Evolutionary conservation across 1,140 invertebrate species (phyloP), one percentile per base, ranked within the genome.

Genomic region (Proctacanthus coquilletti): DNA sequence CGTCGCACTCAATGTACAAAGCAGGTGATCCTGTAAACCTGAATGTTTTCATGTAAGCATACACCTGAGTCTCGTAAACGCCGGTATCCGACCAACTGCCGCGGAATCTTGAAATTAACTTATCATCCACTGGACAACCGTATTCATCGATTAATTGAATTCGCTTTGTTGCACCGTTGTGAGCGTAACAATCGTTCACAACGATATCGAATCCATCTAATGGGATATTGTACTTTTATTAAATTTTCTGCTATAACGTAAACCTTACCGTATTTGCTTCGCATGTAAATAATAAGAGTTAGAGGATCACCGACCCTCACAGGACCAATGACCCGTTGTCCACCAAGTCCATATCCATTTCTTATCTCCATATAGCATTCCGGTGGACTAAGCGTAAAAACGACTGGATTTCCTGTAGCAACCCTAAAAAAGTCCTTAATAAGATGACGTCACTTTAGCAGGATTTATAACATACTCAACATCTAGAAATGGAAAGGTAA

Each of bases 281-380:
- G 71, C 88, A 94, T 92, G 56, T 92, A 89, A 51, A 92, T 91
- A 44, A 92, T 82, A 21, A 92, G 65, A 4, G 88, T 93, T 30
- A 93, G 66, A 1, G 87, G 86, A 66, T 93, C 88, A 4, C 87
- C 88, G 8, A 93, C 87, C 3, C 85, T 70, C 29, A 94, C 87
- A 11, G 87, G 86, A 30, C 85, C 86, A 5, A 82, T 74, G 1
- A 92, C 83, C 34, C 86, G 64, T 15, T 78, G 79, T 30, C 85
- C 85, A 31, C 71, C 72, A 6, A 82, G 83, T 11, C 84, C 83
- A 59, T 85, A 91, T 13, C 87, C 87, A 46, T 86, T 79, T 38
- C 85, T 68, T 49, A 93, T 89, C 64, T 92, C 87, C 88, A 93
- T 94, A 64, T 91, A 89, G 55, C 86, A 92, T 60, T 92, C 86